These are phyloP conservation scores for Clostera curtula DNA, from an alignment of 2,888 invertebrate genomes.

Conservation along the genomic window DNA sequence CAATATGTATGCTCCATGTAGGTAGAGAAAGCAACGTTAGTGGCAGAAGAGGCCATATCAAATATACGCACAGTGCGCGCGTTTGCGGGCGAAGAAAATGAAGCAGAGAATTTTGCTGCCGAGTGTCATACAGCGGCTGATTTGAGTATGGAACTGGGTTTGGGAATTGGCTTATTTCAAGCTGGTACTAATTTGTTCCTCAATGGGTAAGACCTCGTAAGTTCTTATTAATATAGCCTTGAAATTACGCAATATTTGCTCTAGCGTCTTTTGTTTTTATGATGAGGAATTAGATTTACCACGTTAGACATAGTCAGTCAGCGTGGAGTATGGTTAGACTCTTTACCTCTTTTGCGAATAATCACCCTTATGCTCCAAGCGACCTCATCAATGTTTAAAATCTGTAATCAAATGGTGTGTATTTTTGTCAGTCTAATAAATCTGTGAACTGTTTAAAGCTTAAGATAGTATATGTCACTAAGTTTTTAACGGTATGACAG, in stretches of 20 bases:
- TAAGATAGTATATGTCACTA: too few relatives aligned
- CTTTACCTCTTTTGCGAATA: too few relatives aligned
- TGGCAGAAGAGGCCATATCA: constrained; percentile 94
- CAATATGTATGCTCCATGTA: constrained; percentile 34
- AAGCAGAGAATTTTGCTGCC: constrained; percentile 79
- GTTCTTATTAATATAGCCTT: background rate
- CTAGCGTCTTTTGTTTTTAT: background rate
- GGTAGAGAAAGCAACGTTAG: constrained; percentile 89
- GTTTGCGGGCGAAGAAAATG: constrained; percentile 93
- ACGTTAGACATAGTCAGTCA: too few relatives aligned
- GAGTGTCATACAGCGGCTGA: constrained; percentile 84
- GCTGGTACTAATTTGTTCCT: constrained; percentile 90
- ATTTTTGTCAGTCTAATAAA: too few relatives aligned
- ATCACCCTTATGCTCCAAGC: too few relatives aligned
- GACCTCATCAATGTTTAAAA: too few relatives aligned
- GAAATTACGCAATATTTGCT: background rate
- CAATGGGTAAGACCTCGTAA: constrained; percentile 73
- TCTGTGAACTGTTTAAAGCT: too few relatives aligned
- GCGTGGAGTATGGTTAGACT: too few relatives aligned
- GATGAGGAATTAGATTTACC: too few relatives aligned
- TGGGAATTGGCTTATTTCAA: constrained; percentile 95
- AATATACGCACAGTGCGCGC: constrained; percentile 96
- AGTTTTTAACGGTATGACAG: too few relatives aligned
- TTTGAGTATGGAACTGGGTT: constrained; percentile 86
- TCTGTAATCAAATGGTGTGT: too few relatives aligned